Conservation (phyloP, 64 coral and sea anemone species). For the Cladopsammia gracilis region DNA sequence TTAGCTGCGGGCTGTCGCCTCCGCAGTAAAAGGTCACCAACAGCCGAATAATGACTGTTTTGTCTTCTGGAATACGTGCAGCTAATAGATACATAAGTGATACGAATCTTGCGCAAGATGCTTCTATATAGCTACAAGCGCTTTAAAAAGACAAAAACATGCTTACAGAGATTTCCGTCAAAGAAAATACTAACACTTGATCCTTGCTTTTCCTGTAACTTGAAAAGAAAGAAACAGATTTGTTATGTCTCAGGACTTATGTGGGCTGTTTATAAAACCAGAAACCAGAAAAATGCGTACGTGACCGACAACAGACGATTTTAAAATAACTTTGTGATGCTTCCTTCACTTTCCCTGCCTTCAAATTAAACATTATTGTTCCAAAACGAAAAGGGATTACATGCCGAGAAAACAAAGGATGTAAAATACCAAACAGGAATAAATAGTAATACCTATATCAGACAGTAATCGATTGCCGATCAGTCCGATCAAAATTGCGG, state of each 20-base stretch:
- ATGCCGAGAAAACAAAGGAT: background rate
- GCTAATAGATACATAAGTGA: background rate
- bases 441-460: background rate
- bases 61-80: background rate
- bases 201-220: background rate
- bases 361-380: background rate
- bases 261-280: slow-evolving; percentile 21
- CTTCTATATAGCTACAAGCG: background rate
- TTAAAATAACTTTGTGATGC: background rate
- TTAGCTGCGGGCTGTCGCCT: background rate
- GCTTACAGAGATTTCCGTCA: background rate
- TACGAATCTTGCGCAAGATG: background rate
- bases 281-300: background rate
- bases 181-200: no score
- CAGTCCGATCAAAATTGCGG: background rate
- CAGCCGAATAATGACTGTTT: background rate
- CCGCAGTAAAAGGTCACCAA: background rate
- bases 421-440: background rate
- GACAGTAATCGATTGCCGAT: background rate
- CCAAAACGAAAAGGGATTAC: background rate
- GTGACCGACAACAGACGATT: background rate
- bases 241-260: background rate
- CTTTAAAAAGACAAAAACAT: background rate
- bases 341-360: background rate
- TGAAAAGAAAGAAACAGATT: background rate